Conservation (phyloP, 2,888 invertebrate genomes). For the Scaptomyza reducta region DNA sequence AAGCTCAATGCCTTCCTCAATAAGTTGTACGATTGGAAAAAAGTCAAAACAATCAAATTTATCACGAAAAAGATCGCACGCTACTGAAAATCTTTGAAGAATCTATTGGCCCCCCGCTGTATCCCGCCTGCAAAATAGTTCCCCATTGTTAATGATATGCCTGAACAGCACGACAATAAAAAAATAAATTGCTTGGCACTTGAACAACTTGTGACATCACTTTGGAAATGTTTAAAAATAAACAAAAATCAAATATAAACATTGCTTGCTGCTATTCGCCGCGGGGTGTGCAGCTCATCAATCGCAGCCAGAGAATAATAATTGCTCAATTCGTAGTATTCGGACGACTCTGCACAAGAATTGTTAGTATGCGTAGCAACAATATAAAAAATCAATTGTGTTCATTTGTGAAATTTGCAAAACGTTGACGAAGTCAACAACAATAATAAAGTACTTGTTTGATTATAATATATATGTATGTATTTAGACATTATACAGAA, state of each 20-base stretch:
- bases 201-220: slow-evolving; percentile 68
- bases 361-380: slow-evolving; percentile 18
- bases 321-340: slow-evolving; percentile 41
- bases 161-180: slow-evolving; percentile 22
- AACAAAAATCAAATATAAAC: slow-evolving; percentile 40
- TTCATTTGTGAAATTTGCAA: slow-evolving; percentile 42
- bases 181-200: slow-evolving; percentile 61
- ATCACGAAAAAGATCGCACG: slow-evolving; percentile 64
- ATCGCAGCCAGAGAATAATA: slow-evolving; percentile 41
- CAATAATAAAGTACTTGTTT: slow-evolving; percentile 38
- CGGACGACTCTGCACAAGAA: slow-evolving; percentile 13
- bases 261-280: slow-evolving; percentile 13
- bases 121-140: slow-evolving; percentile 10
- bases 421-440: slow-evolving; percentile 10
- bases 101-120: background rate
- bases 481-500: slow-evolving; percentile 20
- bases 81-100: slow-evolving; percentile 27
- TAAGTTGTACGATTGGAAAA: slow-evolving; percentile 22
- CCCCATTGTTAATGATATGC: slow-evolving; percentile 45
- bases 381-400: slow-evolving; percentile 49
- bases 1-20: slow-evolving; percentile 16
- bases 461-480: slow-evolving; percentile 1
- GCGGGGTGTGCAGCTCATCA: slow-evolving; percentile 52
- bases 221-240: slow-evolving; percentile 76
- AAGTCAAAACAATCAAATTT: slow-evolving; percentile 66